Evolutionary conservation across 2,888 invertebrate species (phyloP).

Genomic region (Watsonalla binaria): DNA sequence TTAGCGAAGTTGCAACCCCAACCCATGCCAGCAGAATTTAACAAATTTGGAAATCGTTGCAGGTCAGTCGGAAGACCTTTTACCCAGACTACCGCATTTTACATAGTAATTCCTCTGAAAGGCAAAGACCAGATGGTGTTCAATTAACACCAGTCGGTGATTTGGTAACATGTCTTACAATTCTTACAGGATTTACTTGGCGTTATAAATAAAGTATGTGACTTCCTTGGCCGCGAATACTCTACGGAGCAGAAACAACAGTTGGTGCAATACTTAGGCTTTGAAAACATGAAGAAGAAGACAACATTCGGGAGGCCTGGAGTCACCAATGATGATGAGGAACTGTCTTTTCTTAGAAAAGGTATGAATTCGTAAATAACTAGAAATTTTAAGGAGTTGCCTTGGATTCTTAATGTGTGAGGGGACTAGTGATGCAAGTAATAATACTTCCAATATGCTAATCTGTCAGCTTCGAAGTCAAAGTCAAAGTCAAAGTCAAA

Average conservation of each 20-base stretch:
- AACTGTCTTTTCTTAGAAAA: conserved; percentile 52
- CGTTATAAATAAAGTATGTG: conserved; percentile 66
- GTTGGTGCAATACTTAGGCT: conserved; percentile 72
- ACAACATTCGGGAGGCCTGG: conserved; percentile 6
- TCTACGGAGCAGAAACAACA: conserved; percentile 53
- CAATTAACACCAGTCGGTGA: too few relatives aligned
- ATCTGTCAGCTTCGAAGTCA: too few relatives aligned
- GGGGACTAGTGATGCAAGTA: too few relatives aligned
- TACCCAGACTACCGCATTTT: neutral
- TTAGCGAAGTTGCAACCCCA: too few relatives aligned
- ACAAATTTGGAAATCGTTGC: too few relatives aligned
- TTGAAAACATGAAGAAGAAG: conserved; percentile 77
- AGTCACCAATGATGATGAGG: conserved; percentile 17
- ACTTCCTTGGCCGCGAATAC: conserved; percentile 62
- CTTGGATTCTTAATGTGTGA: too few relatives aligned
- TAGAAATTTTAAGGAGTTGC: neutral
- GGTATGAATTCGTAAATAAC: conserved; percentile 25
- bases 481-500: too few relatives aligned
- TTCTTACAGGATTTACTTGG: conserved; percentile 53
- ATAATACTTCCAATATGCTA: too few relatives aligned
- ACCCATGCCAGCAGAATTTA: too few relatives aligned
- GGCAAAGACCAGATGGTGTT: too few relatives aligned
- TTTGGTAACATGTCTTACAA: neutral
- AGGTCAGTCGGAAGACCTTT: neutral
- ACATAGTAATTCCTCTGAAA: neutral